Conservation (phyloP, 2,113 vertebrate species). For the Seriola quinqueradiata region DNA sequence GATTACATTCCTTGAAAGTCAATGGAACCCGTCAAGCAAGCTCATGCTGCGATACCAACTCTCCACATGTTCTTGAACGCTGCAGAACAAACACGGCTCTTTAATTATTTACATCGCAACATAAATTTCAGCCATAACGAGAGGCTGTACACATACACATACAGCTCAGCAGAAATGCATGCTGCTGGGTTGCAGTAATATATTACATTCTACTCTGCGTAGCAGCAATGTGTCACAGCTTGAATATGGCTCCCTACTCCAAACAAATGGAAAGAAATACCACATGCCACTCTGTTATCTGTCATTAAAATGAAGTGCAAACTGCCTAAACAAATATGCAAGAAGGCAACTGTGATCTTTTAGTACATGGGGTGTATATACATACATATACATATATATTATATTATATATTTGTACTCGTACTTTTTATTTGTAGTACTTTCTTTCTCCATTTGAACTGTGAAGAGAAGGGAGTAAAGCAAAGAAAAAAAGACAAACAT, state of each 20-base stretch:
- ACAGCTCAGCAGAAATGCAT: constrained; percentile 39
- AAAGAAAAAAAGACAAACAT: constrained; percentile 36
- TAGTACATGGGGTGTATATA: not conserved
- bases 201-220: constrained; percentile 23
- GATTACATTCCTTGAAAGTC: constrained; percentile 41
- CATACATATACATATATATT: not conserved
- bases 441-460: constrained; percentile 30
- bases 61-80: constrained; percentile 31
- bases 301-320: constrained; percentile 22
- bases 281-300: constrained; percentile 46
- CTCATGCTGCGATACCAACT: constrained; percentile 1
- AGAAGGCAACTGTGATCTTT: constrained; percentile 8
- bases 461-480: constrained; percentile 10
- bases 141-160: constrained; percentile 19
- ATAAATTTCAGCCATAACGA: constrained; percentile 53
- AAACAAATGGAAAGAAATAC: constrained; percentile 52
- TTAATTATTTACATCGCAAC: constrained; percentile 69
- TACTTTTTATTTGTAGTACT: constrained; percentile 3
- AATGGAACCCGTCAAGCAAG: constrained; percentile 26
- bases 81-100: constrained; percentile 53
- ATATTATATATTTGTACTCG: constrained; percentile 15
- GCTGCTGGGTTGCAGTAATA: constrained; percentile 38
- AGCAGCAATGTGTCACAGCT: constrained; percentile 52
- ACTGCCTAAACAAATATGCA: constrained; percentile 3
- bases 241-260: constrained; percentile 29